Evolutionary conservation across 2,888 invertebrate species (phyloP), one percentile per base, ranked within the genome.

Genomic region (Melolontha melolontha): DNA sequence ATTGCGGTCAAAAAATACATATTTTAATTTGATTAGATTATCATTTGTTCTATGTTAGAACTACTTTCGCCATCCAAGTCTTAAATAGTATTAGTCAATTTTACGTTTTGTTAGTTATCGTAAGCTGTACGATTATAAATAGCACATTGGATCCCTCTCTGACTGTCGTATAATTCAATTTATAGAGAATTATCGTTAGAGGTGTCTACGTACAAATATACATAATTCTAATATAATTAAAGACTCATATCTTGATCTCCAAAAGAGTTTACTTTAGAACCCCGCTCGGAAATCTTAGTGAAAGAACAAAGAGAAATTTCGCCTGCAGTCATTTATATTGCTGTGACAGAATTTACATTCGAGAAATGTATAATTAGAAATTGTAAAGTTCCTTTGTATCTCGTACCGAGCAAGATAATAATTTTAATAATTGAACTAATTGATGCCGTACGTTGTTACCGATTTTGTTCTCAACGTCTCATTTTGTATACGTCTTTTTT

Each of bases 391-490:
- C 52, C 64, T 64, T 64, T 64, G 64, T 64, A 44, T 42, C 42
- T 54, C 7, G 41, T 42, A 44, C 40, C 52, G 64, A 52, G 39
- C 64, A 52, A 64, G 64, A 64, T 54, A 44, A 64, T 64, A 64
- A 64, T 64, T 64, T 64, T 64, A 42, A 54, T 64, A 64, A 64
- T 64, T 64, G 64, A 64, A 64, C 64, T 64, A 64, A 64, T 64
- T 64, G 64, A 40, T 44, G 42, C 64, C 52, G 14, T 52, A 40
- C 54, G 59, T 47, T 34, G 40, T 42, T 29, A n/a, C 57, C 47
- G 59, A 47, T 47, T 59, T 47, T 16, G 47, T 59, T 10, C 47
- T 29, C 34, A 27, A 29, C 44, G 7, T 59, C 47, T 47, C 47
- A 5, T 14, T 59, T 59, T 59, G 10, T 10, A 34, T 34, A 47